A percentile compares a stretch with the other conserved stretches of the same genome.
These are phyloP conservation scores for Diachasmimorpha longicaudata DNA, from an alignment of 1,140 invertebrate genomes.

Conservation along the genomic window DNA sequence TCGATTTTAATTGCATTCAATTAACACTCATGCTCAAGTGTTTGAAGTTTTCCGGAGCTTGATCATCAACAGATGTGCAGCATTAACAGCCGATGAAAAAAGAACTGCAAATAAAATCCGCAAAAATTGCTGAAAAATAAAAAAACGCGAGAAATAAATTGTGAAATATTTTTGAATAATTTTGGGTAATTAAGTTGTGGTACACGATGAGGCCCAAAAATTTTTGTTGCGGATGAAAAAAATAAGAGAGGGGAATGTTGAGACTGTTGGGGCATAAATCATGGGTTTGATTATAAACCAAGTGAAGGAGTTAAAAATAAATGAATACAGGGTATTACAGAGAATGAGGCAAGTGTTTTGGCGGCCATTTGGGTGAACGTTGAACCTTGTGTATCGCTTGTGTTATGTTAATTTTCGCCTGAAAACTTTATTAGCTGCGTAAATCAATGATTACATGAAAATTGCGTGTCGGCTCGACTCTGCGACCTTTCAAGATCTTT, in stretches of 20 bases:
- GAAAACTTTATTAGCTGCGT: constrained; percentile 49
- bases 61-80: neutral
- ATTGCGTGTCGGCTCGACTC: neutral
- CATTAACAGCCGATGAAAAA: neutral
- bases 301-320: constrained; percentile 9
- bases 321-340: neutral
- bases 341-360: neutral
- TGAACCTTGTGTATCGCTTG: neutral
- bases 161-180: neutral
- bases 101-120: neutral
- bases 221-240: neutral
- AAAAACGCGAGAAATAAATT: too few relatives aligned
- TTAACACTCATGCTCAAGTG: neutral
- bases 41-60: neutral
- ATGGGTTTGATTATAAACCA: neutral
- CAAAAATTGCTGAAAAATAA: neutral
- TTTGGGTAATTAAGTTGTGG: neutral
- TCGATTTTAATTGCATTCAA: constrained; percentile 1
- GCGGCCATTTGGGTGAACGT: neutral
- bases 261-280: neutral
- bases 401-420: constrained; percentile 29
- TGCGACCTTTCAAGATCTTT: neutral
- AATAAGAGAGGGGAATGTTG: neutral
- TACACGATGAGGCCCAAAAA: neutral
- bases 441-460: constrained; percentile 39